Evolutionary conservation across 1,140 invertebrate species (phyloP).

Genomic region (Rhagoletis zephyria): DNA sequence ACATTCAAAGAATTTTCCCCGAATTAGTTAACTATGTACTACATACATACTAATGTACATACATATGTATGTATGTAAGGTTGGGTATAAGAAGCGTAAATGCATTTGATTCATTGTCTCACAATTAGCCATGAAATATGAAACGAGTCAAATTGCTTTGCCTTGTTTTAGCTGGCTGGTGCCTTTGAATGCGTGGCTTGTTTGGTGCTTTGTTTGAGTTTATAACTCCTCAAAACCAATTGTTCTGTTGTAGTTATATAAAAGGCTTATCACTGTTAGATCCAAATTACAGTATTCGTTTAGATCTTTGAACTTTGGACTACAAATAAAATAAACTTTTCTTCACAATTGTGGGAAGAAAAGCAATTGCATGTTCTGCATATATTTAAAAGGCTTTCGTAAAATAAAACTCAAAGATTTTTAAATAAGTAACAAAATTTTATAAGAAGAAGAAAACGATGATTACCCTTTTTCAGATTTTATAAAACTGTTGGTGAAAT

Average conservation of each 20-base stretch:
- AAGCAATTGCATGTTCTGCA: no score
- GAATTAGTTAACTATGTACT: not conserved
- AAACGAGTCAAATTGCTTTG: not conserved
- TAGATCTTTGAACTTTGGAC: not conserved
- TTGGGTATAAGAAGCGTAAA: not conserved
- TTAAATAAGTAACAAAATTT: no score
- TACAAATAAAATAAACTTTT: not conserved
- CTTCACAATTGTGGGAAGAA: not conserved
- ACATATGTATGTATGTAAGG: not conserved
- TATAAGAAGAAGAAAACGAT: no score
- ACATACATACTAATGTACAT: no score
- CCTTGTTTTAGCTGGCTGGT: not conserved
- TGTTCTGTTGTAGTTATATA: not conserved
- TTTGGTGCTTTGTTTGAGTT: not conserved
- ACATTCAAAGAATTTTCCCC: conserved; percentile 32
- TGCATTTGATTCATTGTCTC: conserved; percentile 23
- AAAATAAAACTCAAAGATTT: no score
- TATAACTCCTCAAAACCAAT: not conserved
- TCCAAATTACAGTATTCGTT: not conserved
- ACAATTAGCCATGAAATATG: conserved; percentile 45
- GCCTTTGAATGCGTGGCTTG: not conserved
- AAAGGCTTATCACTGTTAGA: not conserved
- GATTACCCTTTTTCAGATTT: no score
- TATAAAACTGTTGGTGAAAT: no score
- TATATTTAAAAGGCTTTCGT: no score